phyloP scores from a whole-genome alignment of 2,888 invertebrate genomes.

The Seira ritae region DNA sequence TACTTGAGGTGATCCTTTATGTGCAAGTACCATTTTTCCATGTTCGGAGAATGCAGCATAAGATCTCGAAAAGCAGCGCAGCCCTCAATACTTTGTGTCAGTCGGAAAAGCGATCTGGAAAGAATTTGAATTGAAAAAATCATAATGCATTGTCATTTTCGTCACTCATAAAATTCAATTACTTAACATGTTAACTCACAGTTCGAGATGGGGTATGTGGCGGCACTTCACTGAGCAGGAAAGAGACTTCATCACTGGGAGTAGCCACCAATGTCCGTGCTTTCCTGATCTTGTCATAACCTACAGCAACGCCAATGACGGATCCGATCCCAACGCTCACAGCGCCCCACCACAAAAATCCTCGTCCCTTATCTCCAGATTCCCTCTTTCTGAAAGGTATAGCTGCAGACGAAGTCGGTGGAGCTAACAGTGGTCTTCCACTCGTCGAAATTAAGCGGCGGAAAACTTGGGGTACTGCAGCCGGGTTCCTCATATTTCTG shows the following conservation, averaged over 20 bases:
- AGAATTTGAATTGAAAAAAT: slow-evolving; percentile 98
- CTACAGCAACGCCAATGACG: slow-evolving; percentile 77
- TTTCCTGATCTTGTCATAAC: slow-evolving; percentile 76
- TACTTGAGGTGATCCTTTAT: slow-evolving; percentile 52
- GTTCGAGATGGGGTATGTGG: slow-evolving; percentile 77
- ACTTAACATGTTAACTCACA: no score
- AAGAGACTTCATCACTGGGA: slow-evolving; percentile 74
- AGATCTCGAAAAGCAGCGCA: slow-evolving; percentile 92
- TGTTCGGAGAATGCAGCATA: slow-evolving; percentile 84
- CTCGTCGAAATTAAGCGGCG: slow-evolving; percentile 19
- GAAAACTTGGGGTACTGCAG: neutral
- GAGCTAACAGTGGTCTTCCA: neutral
- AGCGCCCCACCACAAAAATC: slow-evolving; percentile 75
- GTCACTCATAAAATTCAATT: no score
- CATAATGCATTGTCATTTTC: no score
- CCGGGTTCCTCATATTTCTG: neutral
- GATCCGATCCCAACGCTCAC: slow-evolving; percentile 76
- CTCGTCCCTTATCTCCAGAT: slow-evolving; percentile 27
- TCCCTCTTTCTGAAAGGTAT: slow-evolving; percentile 1
- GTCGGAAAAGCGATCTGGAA: slow-evolving; percentile 93
- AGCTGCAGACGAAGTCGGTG: slow-evolving; percentile 16
- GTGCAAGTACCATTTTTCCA: slow-evolving; percentile 64
- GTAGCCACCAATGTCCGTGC: slow-evolving; percentile 77
- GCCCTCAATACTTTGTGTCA: slow-evolving; percentile 95
- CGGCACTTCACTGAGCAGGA: slow-evolving; percentile 75